Evolutionary conservation across 1,140 invertebrate species (phyloP).

Genomic region (Neelides sp.): DNA sequence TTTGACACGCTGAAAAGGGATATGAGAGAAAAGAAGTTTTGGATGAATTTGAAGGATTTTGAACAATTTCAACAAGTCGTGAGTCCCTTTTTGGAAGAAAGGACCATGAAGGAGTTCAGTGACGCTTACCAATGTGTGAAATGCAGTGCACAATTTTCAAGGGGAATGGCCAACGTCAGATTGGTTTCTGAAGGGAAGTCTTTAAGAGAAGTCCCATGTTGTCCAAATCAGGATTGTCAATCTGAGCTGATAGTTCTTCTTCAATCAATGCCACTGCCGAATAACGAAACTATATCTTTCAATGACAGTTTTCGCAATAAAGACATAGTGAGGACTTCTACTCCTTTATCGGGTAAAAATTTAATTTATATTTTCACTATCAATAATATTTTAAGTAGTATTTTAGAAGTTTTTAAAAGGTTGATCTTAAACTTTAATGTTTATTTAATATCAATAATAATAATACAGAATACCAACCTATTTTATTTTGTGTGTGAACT

Average conservation of each 20-base stretch:
- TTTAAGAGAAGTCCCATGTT: constrained; percentile 18
- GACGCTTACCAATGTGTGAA: constrained; percentile 24
- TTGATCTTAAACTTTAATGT: too few species aligned
- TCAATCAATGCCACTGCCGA: constrained; percentile 21
- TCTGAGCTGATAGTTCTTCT: constrained; percentile 19
- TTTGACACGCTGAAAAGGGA: constrained; percentile 26
- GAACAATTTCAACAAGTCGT: constrained; percentile 15
- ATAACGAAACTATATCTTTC: constrained; percentile 22
- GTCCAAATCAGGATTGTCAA: constrained; percentile 20
- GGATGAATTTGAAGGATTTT: constrained; percentile 24
- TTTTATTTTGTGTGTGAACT: not conserved
- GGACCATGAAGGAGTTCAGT: constrained; percentile 21
- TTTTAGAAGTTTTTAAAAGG: too few species aligned
- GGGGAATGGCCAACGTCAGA: constrained; percentile 12
- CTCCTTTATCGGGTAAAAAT: constrained; percentile 22
- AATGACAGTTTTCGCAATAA: constrained; percentile 2
- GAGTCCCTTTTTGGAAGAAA: constrained; percentile 15
- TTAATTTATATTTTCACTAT: too few species aligned
- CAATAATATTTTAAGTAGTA: too few species aligned
- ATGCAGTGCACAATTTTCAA: constrained; percentile 5
- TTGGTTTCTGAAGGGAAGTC: constrained; percentile 15
- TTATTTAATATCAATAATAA: not conserved
- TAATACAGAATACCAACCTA: too few species aligned
- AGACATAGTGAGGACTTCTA: constrained; percentile 8
- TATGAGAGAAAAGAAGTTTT: constrained; percentile 17